These are phyloP conservation scores for Elymnias hypermnestra DNA, from an alignment of 1,140 invertebrate species.

Conservation along the genomic window DNA sequence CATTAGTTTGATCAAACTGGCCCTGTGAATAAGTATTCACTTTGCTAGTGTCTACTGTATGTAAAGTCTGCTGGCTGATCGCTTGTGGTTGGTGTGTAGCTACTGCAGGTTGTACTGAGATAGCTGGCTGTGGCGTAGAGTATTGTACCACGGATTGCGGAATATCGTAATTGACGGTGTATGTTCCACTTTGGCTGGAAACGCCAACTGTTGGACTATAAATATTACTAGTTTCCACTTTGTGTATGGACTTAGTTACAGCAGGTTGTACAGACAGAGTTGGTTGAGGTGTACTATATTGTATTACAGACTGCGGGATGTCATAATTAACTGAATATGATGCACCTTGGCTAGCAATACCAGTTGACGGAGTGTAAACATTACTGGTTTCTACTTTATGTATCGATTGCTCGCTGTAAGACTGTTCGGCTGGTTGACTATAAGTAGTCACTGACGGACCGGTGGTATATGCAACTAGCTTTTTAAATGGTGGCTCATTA, in stretches of 20 bases:
- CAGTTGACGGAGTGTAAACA: slow-evolving; percentile 27
- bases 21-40: slow-evolving; percentile 39
- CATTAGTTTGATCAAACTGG: slow-evolving; percentile 20
- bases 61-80: slow-evolving; percentile 49
- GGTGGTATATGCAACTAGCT: slow-evolving; percentile 72
- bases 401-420: slow-evolving; percentile 50
- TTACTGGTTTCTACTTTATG: slow-evolving; percentile 46
- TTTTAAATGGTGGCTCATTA: slow-evolving; percentile 65
- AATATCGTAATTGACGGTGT: slow-evolving; percentile 31
- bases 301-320: slow-evolving; percentile 34
- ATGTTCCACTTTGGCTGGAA: slow-evolving; percentile 23
- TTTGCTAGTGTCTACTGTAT: slow-evolving; percentile 47
- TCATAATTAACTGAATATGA: slow-evolving; percentile 30
- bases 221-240: slow-evolving; percentile 43
- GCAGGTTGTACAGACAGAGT: slow-evolving; percentile 24
- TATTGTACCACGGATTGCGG: slow-evolving; percentile 39
- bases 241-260: slow-evolving; percentile 49
- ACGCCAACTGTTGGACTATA: slow-evolving; percentile 14
- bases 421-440: slow-evolving; percentile 38
- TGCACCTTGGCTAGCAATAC: slow-evolving; percentile 26
- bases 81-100: slow-evolving; percentile 45
- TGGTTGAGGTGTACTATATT: slow-evolving; percentile 41
- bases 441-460: slow-evolving; percentile 42
- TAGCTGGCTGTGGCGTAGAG: slow-evolving; percentile 37
- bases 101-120: slow-evolving; percentile 27